Percentiles rank a stretch among this genome's conserved stretches.
Evolutionary conservation across 2,113 vertebrate genomes (phyloP).

Genomic region (Paramormyrops kingsleyae): DNA sequence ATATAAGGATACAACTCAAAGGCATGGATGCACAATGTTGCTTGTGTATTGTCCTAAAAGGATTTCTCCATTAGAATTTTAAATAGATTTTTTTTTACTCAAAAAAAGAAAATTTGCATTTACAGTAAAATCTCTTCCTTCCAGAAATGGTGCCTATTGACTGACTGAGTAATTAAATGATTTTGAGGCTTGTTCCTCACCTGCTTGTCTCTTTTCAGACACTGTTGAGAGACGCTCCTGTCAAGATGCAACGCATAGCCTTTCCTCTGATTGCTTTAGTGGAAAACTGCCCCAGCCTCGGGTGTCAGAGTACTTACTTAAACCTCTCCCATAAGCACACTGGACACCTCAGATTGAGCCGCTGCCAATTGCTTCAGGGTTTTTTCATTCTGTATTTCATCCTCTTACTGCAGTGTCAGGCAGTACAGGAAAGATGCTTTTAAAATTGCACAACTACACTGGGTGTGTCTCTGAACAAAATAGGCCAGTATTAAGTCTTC

Average conservation of each 20-base stretch:
- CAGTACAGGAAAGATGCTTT: not conserved
- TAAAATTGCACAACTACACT: not conserved
- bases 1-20: not conserved
- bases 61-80: not conserved
- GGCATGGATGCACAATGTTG: not conserved
- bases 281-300: not conserved
- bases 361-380: not conserved
- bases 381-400: not conserved
- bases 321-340: not conserved
- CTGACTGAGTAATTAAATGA: not conserved
- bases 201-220: not conserved
- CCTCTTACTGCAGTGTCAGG: not conserved
- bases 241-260: not conserved
- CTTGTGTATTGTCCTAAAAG: not conserved
- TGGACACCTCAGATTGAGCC: not conserved
- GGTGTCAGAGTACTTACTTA: not conserved
- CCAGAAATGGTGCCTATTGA: not conserved
- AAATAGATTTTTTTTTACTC: not conserved
- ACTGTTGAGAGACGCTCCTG: not conserved
- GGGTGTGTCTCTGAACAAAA: not conserved
- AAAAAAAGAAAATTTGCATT: not conserved
- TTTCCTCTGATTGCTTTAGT: constrained; percentile 1
- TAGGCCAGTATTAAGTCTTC: not conserved
- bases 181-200: not conserved
- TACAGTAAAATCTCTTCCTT: not conserved